A percentile compares a stretch with the other conserved stretches of the same genome.
Conservation (phyloP, 2,888 invertebrate species). For the Acleris emargana region DNA sequence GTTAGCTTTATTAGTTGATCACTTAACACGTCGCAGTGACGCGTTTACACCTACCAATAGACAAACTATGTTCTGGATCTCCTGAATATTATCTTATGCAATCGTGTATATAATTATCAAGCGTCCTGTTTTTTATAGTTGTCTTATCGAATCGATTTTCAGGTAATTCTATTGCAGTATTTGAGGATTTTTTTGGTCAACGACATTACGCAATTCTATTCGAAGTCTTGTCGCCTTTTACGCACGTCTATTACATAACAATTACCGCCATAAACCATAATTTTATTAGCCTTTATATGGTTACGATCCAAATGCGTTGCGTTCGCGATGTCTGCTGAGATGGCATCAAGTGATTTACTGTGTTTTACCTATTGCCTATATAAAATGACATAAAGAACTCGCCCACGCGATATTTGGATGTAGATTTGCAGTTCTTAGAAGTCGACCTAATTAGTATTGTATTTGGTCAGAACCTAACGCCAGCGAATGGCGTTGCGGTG, state of each 20-base stretch:
- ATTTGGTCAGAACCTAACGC: slow-evolving; percentile 12
- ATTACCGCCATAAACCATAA: slow-evolving; percentile 18
- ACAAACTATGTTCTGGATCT: slow-evolving; percentile 13
- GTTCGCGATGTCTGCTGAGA: slow-evolving; percentile 11
- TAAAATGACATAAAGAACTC: slow-evolving; percentile 2
- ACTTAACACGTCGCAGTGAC: slow-evolving; percentile 18
- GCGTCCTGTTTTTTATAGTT: not conserved
- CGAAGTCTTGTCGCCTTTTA: slow-evolving; percentile 13
- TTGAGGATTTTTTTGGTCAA: not conserved
- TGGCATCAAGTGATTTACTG: slow-evolving; percentile 11
- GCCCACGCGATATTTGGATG: slow-evolving; percentile 13
- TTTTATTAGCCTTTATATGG: slow-evolving; percentile 27
- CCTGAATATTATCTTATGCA: slow-evolving; percentile 4
- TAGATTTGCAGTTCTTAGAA: slow-evolving; percentile 23
- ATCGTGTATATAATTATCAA: not conserved
- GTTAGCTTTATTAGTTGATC: slow-evolving; percentile 21
- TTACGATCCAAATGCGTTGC: slow-evolving; percentile 16
- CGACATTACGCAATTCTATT: not conserved
- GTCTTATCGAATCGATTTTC: not conserved
- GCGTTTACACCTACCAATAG: slow-evolving; percentile 1
- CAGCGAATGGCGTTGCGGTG: slow-evolving; percentile 23
- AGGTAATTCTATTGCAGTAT: not conserved
- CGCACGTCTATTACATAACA: slow-evolving; percentile 13
- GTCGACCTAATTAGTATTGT: slow-evolving; percentile 30
- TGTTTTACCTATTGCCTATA: slow-evolving; percentile 6